Conservation (phyloP, 2,113 vertebrate species). For the Gavialis gangeticus region DNA sequence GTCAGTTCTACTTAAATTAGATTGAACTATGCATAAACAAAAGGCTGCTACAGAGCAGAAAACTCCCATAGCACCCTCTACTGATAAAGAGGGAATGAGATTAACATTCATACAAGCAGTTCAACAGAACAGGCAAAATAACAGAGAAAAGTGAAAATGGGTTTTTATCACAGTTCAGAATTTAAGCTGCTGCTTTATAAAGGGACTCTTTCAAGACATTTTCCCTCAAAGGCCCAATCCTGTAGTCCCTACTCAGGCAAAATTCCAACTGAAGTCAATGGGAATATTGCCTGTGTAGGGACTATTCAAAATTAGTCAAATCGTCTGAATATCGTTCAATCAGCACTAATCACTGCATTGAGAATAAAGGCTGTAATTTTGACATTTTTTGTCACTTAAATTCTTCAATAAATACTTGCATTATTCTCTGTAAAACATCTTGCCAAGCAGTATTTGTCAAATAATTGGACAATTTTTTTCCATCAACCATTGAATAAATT, state of each 20-base stretch:
- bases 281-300: conserved; percentile 70
- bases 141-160: conserved; percentile 56
- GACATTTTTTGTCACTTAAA: conserved; percentile 72
- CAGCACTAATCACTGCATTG: conserved; percentile 76
- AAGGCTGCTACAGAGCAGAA: conserved; percentile 61
- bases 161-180: conserved; percentile 61
- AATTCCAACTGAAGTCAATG: conserved; percentile 75
- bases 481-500: conserved; percentile 75
- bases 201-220: conserved; percentile 61
- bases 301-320: conserved; percentile 74
- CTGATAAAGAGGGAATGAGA: conserved; percentile 71
- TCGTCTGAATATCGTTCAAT: conserved; percentile 73
- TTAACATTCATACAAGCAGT: conserved; percentile 60
- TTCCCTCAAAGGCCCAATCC: conserved; percentile 63
- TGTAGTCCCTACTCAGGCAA: conserved; percentile 48
- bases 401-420: conserved; percentile 71
- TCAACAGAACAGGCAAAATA: conserved; percentile 55
- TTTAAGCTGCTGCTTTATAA: conserved; percentile 67
- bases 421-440: conserved; percentile 72
- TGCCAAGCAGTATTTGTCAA: conserved; percentile 72
- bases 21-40: conserved; percentile 73
- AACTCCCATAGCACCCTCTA: conserved; percentile 77
- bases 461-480: conserved; percentile 75
- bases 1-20: conserved; percentile 71
- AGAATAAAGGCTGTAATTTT: conserved; percentile 69